phyloP scores from a whole-genome alignment of 2,888 invertebrate species.

The Galeruca laticollis region DNA sequence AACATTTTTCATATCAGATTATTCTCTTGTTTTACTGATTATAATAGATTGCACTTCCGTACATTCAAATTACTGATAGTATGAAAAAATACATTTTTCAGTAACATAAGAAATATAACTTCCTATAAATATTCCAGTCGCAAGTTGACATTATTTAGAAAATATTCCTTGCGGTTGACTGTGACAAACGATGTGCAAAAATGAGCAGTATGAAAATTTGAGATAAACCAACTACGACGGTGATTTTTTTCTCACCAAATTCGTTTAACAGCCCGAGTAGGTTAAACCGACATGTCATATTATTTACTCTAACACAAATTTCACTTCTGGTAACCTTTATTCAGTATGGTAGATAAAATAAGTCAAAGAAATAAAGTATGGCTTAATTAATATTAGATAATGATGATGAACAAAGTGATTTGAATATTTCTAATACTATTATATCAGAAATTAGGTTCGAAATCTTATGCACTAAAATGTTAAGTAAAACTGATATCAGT shows the following conservation, averaged over 20 bases:
- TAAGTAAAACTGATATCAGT: no score
- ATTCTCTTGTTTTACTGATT: not conserved
- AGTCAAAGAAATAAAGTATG: no score
- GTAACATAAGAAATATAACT: constrained; percentile 46
- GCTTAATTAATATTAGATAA: no score
- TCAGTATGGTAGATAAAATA: no score
- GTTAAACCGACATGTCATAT: not conserved
- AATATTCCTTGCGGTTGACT: constrained; percentile 43
- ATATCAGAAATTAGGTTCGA: no score
- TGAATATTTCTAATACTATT: no score
- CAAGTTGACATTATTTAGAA: constrained; percentile 43
- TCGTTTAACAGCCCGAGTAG: not conserved
- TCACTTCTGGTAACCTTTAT: not conserved
- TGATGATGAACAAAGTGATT: no score
- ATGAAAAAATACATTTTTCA: constrained; percentile 43
- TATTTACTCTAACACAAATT: not conserved
- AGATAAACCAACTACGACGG: constrained; percentile 48
- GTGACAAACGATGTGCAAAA: constrained; percentile 56
- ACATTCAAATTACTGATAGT: not conserved
- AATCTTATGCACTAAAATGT: no score
- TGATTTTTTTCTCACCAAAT: not conserved
- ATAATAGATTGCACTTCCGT: not conserved
- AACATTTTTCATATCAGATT: not conserved
- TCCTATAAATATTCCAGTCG: constrained; percentile 45
- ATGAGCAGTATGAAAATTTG: constrained; percentile 53